These are phyloP conservation scores for Sebastes steindachneri DNA, from an alignment of 2,797 vertebrate genomes.

Conservation along the genomic window DNA sequence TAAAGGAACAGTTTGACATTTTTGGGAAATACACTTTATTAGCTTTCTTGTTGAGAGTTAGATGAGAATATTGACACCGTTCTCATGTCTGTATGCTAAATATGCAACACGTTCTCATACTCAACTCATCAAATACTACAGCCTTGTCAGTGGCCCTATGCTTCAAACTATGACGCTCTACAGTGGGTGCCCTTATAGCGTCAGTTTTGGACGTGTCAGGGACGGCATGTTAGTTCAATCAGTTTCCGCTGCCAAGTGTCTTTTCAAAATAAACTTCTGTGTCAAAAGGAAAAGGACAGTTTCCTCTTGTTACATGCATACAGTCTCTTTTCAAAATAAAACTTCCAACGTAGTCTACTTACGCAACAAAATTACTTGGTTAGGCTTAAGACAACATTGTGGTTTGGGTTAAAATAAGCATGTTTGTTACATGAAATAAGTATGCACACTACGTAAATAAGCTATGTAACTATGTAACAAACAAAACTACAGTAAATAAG, in stretches of 20 bases:
- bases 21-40: neutral
- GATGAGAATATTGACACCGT: neutral
- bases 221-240: too few species aligned
- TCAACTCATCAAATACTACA: too few species aligned
- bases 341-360: too few species aligned
- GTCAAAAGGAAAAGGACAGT: rapidly evolving
- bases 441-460: neutral
- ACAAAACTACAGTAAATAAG: too few species aligned
- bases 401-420: neutral
- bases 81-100: neutral
- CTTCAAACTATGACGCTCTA: neutral
- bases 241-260: too few species aligned
- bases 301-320: too few species aligned
- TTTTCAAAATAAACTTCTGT: too few species aligned
- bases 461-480: neutral
- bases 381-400: too few species aligned
- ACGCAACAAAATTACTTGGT: too few species aligned
- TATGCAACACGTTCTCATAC: neutral
- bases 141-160: neutral
- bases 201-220: neutral
- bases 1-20: neutral
- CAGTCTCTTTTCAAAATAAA: too few species aligned
- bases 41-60: neutral
- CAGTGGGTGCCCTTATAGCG: rapidly evolving
- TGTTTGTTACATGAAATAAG: neutral